Base-by-base conservation (phyloP, 2,888 invertebrate genomes). In the Venustoraphidia nigricollis region DNA sequence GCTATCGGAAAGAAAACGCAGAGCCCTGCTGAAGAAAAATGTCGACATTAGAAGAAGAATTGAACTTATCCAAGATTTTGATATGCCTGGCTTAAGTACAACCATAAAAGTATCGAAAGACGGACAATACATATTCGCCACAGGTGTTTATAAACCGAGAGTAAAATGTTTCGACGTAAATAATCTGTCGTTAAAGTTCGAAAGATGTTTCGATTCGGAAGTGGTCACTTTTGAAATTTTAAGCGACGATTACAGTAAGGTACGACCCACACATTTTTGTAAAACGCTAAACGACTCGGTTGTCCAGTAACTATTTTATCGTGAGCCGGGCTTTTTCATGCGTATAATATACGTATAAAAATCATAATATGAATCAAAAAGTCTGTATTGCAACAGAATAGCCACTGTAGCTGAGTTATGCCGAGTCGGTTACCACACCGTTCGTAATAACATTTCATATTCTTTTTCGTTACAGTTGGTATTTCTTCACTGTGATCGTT, bases 21-120 rank as follows among this genome's bases (percentile, higher is more conserved):
- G 90, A 55, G 77, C 81, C 8, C 69, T 93, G 52, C 71, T 88
- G 46, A 89, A 90, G 65, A 90, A 90, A 66, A 85, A 93, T 80
- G 81, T 86, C 38, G 95, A 94, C 63, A 74, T 96, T 44, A 75
- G 93, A 55, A 77, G 87, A 56, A 76, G 94, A 60, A 92, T 99
- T 57, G 92, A 97, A 67, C 78, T 98, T 40, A 90, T 99, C 55
- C 98, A 99, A 69, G 98, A 98, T 63, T 98, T 99, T 74, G 92
- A 95, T 57, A 98, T 98, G 98, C 97, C 98, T 34, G 91, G 83
- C 44, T 77, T 97, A 1, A 93, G 94, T 61, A 85, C 83, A 13
- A 79, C 80, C 46, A 75, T 99, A 27, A 75, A 80, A 59, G 76
- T 91, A 53, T 89, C 96, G 9, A 83, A 77, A 56, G 96, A 99